Evolutionary conservation across 2,113 vertebrate genomes (phyloP).

Genomic region (Myocastor coypus): DNA sequence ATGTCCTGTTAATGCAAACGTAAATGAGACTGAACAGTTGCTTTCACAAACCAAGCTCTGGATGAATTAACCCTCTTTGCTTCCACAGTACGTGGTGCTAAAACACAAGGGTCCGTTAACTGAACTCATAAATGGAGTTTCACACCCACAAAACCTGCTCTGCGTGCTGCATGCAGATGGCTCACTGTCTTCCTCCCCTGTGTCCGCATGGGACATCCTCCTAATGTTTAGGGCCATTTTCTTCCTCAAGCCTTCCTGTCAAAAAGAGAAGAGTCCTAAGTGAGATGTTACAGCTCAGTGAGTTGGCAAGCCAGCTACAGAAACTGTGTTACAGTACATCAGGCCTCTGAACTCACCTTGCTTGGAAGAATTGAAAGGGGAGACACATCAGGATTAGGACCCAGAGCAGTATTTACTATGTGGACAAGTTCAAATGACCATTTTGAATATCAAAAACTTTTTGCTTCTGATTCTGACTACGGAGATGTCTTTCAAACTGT

Average conservation of each 20-base stretch:
- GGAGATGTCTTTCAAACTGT: slow-evolving; percentile 34
- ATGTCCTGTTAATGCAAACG: slow-evolving; percentile 45
- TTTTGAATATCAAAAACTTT: slow-evolving; percentile 55
- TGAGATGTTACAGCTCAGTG: slow-evolving; percentile 66
- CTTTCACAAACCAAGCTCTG: background rate
- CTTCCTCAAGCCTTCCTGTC: slow-evolving; percentile 68
- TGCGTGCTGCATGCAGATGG: background rate
- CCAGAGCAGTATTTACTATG: background rate
- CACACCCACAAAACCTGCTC: background rate
- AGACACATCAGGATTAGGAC: slow-evolving; percentile 28
- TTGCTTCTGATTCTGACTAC: slow-evolving; percentile 36
- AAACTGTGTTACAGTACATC: slow-evolving; percentile 61
- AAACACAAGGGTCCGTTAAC: slow-evolving; percentile 51
- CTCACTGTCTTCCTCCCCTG: background rate
- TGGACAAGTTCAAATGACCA: slow-evolving; percentile 16
- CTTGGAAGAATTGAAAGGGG: slow-evolving; percentile 57
- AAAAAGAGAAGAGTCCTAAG: slow-evolving; percentile 51
- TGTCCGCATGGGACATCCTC: background rate
- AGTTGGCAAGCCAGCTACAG: slow-evolving; percentile 55
- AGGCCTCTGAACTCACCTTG: slow-evolving; percentile 18
- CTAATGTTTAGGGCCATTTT: slow-evolving; percentile 60
- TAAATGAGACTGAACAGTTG: slow-evolving; percentile 61
- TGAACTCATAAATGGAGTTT: slow-evolving; percentile 35
- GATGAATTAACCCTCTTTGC: slow-evolving; percentile 46
- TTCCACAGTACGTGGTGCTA: background rate